Base-by-base conservation (phyloP, 2,888 invertebrate genomes). In the Lordiphosa andalusiaca region DNA sequence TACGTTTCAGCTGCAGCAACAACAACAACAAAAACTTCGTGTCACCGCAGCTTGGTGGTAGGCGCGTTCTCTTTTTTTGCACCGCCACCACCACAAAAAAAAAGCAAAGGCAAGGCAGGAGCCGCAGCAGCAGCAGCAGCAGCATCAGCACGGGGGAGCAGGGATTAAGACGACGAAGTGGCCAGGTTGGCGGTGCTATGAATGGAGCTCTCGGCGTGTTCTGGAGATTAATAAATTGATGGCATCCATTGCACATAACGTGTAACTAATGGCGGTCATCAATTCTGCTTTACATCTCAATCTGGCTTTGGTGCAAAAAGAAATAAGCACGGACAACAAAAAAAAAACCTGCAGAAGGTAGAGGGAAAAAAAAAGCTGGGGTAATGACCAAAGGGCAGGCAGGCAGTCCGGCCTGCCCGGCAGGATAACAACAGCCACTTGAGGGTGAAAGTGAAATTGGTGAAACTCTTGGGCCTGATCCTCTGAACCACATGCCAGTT, bases 261-360 rank as follows among this genome's bases (percentile, higher is more conserved):
- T 90, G 90, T 89, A 89, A 90, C 90, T 90, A 90, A 90, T 90
- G 89, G 87, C 86, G 83, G 87, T 87, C 88, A 90, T 90, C 90
- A 90, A 90, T 90, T 90, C 88, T 89, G 88, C 90, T 90, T 90
- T 90, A 90, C 90, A 90, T 89, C 90, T 90, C 90, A 90, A 90
- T 90, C 90, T 90, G 89, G 87, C 87, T 88, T 86, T 82, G 71
- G 85, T 67, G 63, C 71, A 44, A 38, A 42, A 48, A 54, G 56
- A 37, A 55, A 47, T 19, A 40, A 37, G 35, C 40, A 36, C 44
- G 16, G 16, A 37, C 23, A 42, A 54, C 9, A 42, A 47, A 35
- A 39, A 48, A 50, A 59, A 52, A 40, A 16, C 16, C 16, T 37
- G 49, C 42, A 38, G 47, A 38, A 10, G 25, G n/a, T 23, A 30